Conservation (phyloP, 2,888 invertebrate species). For the Drosophila pseudotakahashii region DNA sequence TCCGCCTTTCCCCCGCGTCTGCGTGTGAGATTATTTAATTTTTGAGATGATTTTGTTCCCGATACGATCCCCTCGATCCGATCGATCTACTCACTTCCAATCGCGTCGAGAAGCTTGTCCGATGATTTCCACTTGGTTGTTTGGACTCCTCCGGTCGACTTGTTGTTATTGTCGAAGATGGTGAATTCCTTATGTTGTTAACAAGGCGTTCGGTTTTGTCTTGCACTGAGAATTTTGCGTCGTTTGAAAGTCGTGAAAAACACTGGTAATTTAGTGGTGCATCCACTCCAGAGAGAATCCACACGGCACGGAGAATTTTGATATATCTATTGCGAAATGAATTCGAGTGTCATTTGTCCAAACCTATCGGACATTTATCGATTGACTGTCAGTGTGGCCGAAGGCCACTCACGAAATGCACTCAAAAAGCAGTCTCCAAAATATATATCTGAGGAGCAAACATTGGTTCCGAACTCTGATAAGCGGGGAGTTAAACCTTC, state of each 20-base stretch:
- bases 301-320: slow-evolving; percentile 73
- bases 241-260: slow-evolving; percentile 45
- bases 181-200: slow-evolving; percentile 11
- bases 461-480: too few species aligned
- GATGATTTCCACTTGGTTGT: slow-evolving; percentile 4
- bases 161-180: slow-evolving; percentile 10
- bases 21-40: not conserved
- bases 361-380: too few species aligned
- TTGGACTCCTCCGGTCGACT: slow-evolving; percentile 18
- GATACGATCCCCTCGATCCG: not conserved
- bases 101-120: slow-evolving; percentile 18
- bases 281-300: slow-evolving; percentile 58
- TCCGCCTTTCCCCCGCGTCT: slow-evolving; percentile 61
- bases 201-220: slow-evolving; percentile 9
- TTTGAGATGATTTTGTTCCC: too few species aligned
- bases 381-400: too few species aligned
- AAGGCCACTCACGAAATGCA: too few species aligned
- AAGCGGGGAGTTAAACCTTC: too few species aligned
- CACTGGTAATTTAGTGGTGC: slow-evolving; percentile 67
- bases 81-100: slow-evolving; percentile 27
- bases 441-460: too few species aligned
- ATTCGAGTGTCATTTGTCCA: too few species aligned
- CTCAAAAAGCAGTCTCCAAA: too few species aligned
- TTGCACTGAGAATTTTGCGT: slow-evolving; percentile 73
- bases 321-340: slow-evolving; percentile 67